Evolutionary conservation across 2,888 invertebrate genomes (phyloP), one percentile per base, ranked within the genome.

Genomic region (Drosophila yooni): DNA sequence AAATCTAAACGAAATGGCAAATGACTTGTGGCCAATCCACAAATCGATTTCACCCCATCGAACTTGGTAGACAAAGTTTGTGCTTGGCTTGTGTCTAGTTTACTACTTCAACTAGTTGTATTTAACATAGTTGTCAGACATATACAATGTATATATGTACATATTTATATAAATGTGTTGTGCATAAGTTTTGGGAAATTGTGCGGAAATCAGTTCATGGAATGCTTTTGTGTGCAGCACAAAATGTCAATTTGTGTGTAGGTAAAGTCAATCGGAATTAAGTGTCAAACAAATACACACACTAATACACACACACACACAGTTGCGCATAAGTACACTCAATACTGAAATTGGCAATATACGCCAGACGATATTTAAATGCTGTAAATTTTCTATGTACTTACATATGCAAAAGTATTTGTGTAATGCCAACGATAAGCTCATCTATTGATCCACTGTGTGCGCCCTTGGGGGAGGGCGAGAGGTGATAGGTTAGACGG

Each of bases 181-280:
- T n/a, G 13, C 25, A 8, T 13, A 7, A 51, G 21, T 51, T 36
- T 15, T 50, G 27, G 29, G 67, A 62, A 79, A 68, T 72, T 65
- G 15, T 15, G 57, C 15, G 33, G 58, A 76, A 81, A 83, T 56
- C 59, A 43, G 52, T 65, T 56, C 36, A 25, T 31, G 59, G 86
- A 83, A 85, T 51, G 56, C 27, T 36, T 56, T 63, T 58, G 36
- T 48, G 64, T 63, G 61, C 66, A 73, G 74, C 74, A 75, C 64
- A 83, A 78, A 81, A 83, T 85, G 88, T 85, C 88, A 89, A 89
- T 86, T 88, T 88, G 83, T 83, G 85, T 88, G 85, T 83, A 82
- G 85, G 82, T 81, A 88, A 85, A 82, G 72, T 85, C 89, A 83
- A 85, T 89, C 81, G 82, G 81, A 87, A 89, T 88, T 89, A 82